Evolutionary conservation across 2,113 vertebrate species (phyloP), one percentile per base, ranked within the genome.

Genomic region (Thamnophis sirtalis): DNA sequence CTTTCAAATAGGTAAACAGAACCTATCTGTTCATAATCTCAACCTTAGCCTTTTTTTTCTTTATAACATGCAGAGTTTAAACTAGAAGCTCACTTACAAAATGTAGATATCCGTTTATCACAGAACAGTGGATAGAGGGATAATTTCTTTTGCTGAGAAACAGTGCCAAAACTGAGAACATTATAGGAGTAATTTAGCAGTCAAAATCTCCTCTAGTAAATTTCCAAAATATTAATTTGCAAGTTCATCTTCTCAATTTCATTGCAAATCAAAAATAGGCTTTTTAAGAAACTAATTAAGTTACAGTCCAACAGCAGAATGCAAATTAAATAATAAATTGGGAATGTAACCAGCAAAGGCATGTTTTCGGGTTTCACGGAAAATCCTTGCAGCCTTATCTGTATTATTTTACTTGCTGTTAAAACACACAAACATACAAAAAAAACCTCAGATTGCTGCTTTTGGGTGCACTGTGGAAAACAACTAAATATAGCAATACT

Each of bases 401-500:
- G 88, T 96, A 87, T 96, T 94, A 94, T 96, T 96, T 94, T 94
- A 94, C 93, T 96, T 60, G 55, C 56, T 10, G 33, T 49, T 56
- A 89, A n/a, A 33, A 58, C 33, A 88, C 38, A 89, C 87, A 56
- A 11, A 80, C 6, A 38, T 28, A 95, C 94, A 92, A 68, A 93
- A 95, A 19, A 22, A 51, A 15, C 96, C 95, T 95, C 95, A 87
- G 94, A 95, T 95, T 93, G 96, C 95, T 92, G 93, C 93, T 95
- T 95, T 96, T 96, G 95, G 96, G 96, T 96, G 93, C 89, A 93
- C 90, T 93, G 93, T 96, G 95, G 96, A 98, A 97, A 98, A 97
- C 96, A 97, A 95, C 98, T 97, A 98, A 98, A 98, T 97, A 97
- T 97, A 98, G 97, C 94, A 68, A 60, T 92, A 95, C 95, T 96